Evolutionary conservation across 2,113 vertebrate genomes (phyloP).

Genomic region (Phaethornis superciliosus): DNA sequence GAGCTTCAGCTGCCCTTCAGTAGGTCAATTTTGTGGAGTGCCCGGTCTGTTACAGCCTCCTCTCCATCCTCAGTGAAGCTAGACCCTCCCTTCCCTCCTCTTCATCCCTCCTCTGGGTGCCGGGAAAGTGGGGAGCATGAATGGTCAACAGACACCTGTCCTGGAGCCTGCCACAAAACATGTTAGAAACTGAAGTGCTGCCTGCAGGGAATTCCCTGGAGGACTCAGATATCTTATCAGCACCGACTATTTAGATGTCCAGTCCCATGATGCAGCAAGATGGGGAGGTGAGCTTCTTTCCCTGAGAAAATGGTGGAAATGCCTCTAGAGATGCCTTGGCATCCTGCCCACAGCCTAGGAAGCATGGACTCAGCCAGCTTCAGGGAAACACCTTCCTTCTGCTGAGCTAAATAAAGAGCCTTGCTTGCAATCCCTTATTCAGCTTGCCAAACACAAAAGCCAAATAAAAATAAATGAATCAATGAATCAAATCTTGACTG

Average conservation of each 20-base stretch:
- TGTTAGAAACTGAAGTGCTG: background rate
- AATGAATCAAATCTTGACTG: slow-evolving; percentile 52
- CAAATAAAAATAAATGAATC: slow-evolving; percentile 54
- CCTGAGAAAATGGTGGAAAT: background rate
- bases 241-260: background rate
- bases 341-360: background rate
- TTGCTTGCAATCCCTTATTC: background rate
- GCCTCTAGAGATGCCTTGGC: background rate
- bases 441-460: slow-evolving; percentile 16
- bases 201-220: background rate
- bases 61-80: background rate
- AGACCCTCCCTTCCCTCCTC: background rate
- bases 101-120: background rate
- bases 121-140: rapidly evolving
- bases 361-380: background rate
- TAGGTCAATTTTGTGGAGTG: background rate
- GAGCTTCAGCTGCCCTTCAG: background rate
- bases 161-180: background rate
- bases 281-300: background rate
- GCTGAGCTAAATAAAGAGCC: background rate
- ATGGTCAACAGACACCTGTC: background rate
- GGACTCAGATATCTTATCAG: background rate
- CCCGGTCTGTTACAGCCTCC: background rate
- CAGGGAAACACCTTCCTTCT: slow-evolving; percentile 18
- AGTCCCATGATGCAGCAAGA: background rate